Conservation (phyloP, 2,113 vertebrate species). For the Naja naja region DNA sequence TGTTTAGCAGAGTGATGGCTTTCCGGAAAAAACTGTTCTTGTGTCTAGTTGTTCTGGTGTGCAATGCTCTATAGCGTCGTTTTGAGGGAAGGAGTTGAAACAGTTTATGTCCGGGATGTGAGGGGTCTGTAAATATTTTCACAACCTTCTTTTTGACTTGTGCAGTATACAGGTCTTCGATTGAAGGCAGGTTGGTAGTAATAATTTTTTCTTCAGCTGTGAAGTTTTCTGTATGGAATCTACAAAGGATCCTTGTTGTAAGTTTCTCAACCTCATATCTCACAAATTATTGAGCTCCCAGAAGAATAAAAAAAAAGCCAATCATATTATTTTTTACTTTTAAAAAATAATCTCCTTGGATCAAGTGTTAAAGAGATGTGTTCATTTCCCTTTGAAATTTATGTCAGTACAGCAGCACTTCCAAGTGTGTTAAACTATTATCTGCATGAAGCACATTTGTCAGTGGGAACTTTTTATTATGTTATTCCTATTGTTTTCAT, state of each 20-base stretch:
- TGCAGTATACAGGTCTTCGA: too few species aligned
- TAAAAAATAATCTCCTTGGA: conserved; percentile 37
- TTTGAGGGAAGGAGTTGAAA: too few species aligned
- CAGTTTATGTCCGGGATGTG: too few species aligned
- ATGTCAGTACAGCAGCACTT: conserved; percentile 27
- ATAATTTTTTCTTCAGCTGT: conserved; percentile 16
- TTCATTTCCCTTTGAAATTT: conserved; percentile 51
- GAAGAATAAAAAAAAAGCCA: conserved; percentile 23
- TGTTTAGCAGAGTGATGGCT: too few species aligned
- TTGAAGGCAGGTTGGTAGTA: too few species aligned
- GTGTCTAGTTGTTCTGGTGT: too few species aligned
- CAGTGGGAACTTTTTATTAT: conserved; percentile 32
- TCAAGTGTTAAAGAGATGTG: conserved; percentile 37
- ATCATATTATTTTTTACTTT: conserved; percentile 38
- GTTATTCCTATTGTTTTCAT: conserved; percentile 23
- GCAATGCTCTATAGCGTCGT: too few species aligned
- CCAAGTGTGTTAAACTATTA: not conserved
- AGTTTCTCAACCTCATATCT: not conserved
- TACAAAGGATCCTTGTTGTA: not conserved
- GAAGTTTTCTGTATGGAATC: conserved; percentile 11
- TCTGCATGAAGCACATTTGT: conserved; percentile 27
- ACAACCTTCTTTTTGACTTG: too few species aligned
- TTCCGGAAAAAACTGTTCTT: too few species aligned
- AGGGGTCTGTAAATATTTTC: too few species aligned
- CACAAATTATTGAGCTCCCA: fast-evolving